Conservation (phyloP, 2,888 invertebrate species). For the Dynastes hyllus region DNA sequence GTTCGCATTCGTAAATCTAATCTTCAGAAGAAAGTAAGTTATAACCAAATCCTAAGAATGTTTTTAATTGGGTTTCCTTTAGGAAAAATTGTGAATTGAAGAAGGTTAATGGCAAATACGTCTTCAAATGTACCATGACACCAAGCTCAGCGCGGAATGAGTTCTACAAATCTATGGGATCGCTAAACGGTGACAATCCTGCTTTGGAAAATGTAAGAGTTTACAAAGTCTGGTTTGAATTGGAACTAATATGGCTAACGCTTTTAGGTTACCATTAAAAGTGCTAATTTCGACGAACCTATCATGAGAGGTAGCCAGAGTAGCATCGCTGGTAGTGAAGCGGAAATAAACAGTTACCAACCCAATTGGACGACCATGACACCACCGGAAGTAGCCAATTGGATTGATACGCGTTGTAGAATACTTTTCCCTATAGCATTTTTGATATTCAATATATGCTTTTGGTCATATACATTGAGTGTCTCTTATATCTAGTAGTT, state of each 20-base stretch:
- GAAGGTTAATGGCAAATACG: slow-evolving; percentile 87
- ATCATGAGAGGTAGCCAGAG: background rate
- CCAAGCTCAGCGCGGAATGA: slow-evolving; percentile 84
- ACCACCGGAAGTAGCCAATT: slow-evolving; percentile 90
- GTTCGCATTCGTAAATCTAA: slow-evolving; percentile 92
- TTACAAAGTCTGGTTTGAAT: too few relatives aligned
- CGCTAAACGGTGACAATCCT: slow-evolving; percentile 69
- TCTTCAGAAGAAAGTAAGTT: slow-evolving; percentile 86
- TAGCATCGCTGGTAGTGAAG: background rate
- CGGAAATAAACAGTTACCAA: slow-evolving; percentile 59
- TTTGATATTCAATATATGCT: slow-evolving; percentile 81
- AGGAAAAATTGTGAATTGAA: slow-evolving; percentile 72
- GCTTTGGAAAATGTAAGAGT: background rate
- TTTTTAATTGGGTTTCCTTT: background rate
- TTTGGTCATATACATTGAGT: slow-evolving; percentile 66
- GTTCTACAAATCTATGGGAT: slow-evolving; percentile 76
- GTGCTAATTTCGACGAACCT: background rate
- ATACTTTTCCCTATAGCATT: slow-evolving; percentile 86
- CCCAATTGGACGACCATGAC: slow-evolving; percentile 85
- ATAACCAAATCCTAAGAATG: too few relatives aligned
- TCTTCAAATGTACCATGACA: slow-evolving; percentile 87
- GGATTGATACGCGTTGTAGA: slow-evolving; percentile 88
- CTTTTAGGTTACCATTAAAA: background rate
- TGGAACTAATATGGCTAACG: background rate
- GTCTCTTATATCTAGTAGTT: background rate